Percentiles rank a stretch among this genome's conserved stretches.
Evolutionary conservation across 2,113 vertebrate species (phyloP).

Genomic region (Apaloderma vittatum): DNA sequence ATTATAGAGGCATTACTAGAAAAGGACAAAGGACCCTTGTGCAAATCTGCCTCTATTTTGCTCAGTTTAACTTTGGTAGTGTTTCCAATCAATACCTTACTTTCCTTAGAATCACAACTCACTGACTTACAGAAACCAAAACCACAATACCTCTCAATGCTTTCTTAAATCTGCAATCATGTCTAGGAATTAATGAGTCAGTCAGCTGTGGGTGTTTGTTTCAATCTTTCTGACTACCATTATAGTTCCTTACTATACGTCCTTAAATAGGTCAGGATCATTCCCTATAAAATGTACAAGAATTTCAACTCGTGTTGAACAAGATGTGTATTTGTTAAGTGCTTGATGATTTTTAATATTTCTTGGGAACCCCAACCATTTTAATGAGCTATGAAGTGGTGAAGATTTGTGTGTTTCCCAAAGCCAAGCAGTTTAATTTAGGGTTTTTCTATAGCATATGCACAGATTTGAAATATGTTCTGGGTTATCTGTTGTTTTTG

Average conservation of each 20-base stretch:
- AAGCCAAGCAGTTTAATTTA: slow-evolving; percentile 56
- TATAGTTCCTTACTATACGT: not conserved
- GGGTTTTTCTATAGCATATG: slow-evolving; percentile 52
- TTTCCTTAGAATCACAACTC: not conserved
- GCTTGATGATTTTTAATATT: slow-evolving; percentile 25
- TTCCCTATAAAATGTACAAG: not conserved
- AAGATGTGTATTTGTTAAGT: slow-evolving; percentile 28
- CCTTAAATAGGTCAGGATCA: not conserved
- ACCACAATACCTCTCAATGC: not conserved
- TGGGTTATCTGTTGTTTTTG: slow-evolving; percentile 34
- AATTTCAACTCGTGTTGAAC: not conserved
- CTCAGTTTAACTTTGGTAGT: not conserved
- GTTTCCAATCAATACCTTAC: not conserved
- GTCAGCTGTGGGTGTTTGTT: not conserved
- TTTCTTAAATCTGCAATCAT: not conserved
- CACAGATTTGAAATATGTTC: slow-evolving; percentile 35
- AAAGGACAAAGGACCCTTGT: slow-evolving; percentile 12
- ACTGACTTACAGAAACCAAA: slow-evolving; percentile 1
- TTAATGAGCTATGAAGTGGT: slow-evolving; percentile 41
- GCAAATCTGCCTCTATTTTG: not conserved
- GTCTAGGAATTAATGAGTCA: not conserved
- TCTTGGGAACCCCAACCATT: slow-evolving; percentile 17
- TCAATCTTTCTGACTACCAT: not conserved
- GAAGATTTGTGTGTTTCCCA: slow-evolving; percentile 44
- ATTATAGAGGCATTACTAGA: not conserved